A percentile compares a stretch with the other conserved stretches of the same genome.
phyloP scores from a whole-genome alignment of 1,140 invertebrate genomes.

The Scaptomyza hsui region DNA sequence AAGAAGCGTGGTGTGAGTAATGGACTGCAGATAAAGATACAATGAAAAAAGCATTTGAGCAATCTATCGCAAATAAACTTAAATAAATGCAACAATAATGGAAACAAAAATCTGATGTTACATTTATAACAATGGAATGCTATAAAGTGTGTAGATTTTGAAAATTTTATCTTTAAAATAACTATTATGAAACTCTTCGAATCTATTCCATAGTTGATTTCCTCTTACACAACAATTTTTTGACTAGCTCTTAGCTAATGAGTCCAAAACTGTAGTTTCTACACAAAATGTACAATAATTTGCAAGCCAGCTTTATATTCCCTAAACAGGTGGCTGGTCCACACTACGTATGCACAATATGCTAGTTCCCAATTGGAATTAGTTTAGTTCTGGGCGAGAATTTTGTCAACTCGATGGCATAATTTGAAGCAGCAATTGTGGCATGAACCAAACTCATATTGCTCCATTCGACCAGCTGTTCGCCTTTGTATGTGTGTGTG shows the following conservation, averaged over 20 bases:
- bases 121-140: neutral
- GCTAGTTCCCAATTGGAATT: neutral
- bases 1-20: constrained; percentile 24
- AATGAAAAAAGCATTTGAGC: constrained; percentile 16
- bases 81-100: constrained; percentile 4
- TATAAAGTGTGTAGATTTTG: neutral
- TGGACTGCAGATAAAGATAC: constrained; percentile 19
- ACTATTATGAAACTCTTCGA: too few relatives aligned
- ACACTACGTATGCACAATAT: constrained; percentile 2
- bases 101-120: neutral
- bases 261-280: neutral
- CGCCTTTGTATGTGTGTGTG: neutral
- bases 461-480: constrained; percentile 53
- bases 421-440: constrained; percentile 25
- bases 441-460: constrained; percentile 53
- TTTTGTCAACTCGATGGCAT: constrained; percentile 9
- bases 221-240: neutral
- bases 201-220: too few relatives aligned
- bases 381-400: neutral
- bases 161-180: neutral
- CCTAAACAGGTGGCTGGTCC: neutral
- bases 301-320: neutral
- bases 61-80: neutral
- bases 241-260: neutral
- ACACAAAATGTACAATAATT: neutral